Percentiles rank a stretch among this genome's conserved stretches.
Evolutionary conservation across 2,113 vertebrate species (phyloP).

Genomic region (Rhadina sibilatrix): DNA sequence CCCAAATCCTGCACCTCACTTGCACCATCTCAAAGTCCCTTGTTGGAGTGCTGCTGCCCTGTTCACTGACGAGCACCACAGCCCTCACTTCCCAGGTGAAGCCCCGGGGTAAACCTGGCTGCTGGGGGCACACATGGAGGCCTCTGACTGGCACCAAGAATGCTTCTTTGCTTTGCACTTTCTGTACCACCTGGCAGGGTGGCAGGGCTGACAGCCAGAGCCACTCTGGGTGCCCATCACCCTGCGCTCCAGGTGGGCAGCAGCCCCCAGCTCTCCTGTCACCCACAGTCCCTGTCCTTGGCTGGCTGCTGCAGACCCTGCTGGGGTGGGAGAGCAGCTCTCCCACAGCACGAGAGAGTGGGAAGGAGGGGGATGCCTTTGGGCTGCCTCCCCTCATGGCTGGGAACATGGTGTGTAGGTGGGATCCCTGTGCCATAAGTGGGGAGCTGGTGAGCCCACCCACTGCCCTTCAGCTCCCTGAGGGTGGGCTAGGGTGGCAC

Average conservation of each 20-base stretch:
- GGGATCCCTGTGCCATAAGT: neutral
- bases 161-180: neutral
- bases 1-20: neutral
- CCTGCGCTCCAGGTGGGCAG: neutral
- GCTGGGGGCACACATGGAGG: neutral
- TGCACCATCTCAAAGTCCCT: neutral
- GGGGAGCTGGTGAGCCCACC: neutral
- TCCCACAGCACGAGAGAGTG: neutral
- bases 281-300: neutral
- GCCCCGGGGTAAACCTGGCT: neutral
- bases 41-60: neutral
- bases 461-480: neutral
- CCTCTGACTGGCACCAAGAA: neutral
- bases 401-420: rapidly evolving
- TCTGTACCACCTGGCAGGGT: neutral
- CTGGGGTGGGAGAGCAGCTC: neutral
- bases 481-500: neutral
- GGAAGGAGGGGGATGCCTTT: neutral
- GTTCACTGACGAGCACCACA: rapidly evolving
- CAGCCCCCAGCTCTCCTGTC: neutral
- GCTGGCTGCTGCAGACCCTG: neutral
- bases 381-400: neutral
- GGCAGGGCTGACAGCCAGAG: neutral
- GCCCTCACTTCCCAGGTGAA: neutral
- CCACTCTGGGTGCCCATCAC: neutral